These are phyloP conservation scores for Borostomias antarcticus DNA, from an alignment of 2,797 vertebrate species.

Conservation along the genomic window DNA sequence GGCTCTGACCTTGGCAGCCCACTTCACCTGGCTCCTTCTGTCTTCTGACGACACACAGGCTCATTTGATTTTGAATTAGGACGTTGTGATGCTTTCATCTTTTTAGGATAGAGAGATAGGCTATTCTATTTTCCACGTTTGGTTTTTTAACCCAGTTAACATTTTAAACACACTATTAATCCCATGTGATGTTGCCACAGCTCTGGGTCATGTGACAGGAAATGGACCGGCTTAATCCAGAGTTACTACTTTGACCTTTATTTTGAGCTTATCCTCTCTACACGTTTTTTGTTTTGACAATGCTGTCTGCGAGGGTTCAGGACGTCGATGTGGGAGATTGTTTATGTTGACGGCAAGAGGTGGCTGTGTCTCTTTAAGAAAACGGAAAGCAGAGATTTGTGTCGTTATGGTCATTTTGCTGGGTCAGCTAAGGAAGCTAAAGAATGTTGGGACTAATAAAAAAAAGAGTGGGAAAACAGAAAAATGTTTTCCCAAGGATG, in stretches of 20 bases:
- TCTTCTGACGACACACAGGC: too few species aligned
- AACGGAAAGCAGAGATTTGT: conserved; percentile 20
- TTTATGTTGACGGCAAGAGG: conserved; percentile 19
- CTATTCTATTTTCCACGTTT: not conserved
- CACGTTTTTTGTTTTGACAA: conserved; percentile 31
- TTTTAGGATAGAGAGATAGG: not conserved
- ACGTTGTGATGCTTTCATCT: not conserved
- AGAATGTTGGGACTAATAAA: conserved; percentile 31
- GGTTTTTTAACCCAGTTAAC: conserved; percentile 58
- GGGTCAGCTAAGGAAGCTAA: conserved; percentile 25
- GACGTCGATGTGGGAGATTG: conserved; percentile 16
- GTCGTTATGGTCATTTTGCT: not conserved
- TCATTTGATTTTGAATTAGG: not conserved
- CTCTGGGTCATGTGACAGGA: conserved; percentile 61
- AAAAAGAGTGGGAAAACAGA: conserved; percentile 12
- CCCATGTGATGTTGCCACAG: conserved; percentile 63
- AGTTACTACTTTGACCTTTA: conserved; percentile 38
- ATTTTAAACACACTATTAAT: conserved; percentile 54
- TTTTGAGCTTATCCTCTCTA: conserved; percentile 50
- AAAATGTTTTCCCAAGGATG: conserved; percentile 27
- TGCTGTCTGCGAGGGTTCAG: not conserved
- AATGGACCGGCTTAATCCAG: conserved; percentile 46
- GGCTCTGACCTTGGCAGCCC: conserved; percentile 53
- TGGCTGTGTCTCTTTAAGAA: conserved; percentile 9
- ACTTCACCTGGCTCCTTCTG: conserved; percentile 2